A percentile compares a stretch with the other conserved stretches of the same genome.
Conservation (phyloP, 2,113 vertebrate genomes). For the Corapipo altera region DNA sequence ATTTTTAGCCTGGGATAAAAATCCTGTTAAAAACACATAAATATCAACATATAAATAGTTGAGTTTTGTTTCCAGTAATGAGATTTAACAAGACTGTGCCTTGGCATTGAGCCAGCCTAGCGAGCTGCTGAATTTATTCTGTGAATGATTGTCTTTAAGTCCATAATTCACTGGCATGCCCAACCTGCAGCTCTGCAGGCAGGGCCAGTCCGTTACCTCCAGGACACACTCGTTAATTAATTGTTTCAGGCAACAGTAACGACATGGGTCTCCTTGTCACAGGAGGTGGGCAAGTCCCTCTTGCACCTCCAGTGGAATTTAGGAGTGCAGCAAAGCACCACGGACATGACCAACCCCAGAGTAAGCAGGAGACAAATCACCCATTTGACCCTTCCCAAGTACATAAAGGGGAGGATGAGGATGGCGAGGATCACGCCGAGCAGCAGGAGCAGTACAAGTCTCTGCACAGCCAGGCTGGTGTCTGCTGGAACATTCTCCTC, state of each 20-base stretch:
- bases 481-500: neutral
- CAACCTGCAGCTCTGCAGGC: neutral
- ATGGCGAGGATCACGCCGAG: constrained; percentile 61
- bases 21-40: neutral
- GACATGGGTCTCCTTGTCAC: constrained; percentile 28
- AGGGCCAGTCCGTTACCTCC: neutral
- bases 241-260: constrained; percentile 50
- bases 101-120: neutral
- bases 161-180: neutral
- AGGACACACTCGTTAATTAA: accelerated
- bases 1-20: neutral
- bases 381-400: constrained; percentile 67
- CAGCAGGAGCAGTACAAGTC: constrained; percentile 67
- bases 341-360: constrained; percentile 65
- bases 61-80: neutral
- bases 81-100: neutral
- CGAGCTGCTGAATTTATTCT: neutral
- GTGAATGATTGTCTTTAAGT: neutral
- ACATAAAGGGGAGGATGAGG: constrained; percentile 72
- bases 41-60: constrained; percentile 5
- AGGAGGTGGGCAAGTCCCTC: neutral
- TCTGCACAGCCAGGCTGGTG: constrained; percentile 44
- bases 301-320: neutral
- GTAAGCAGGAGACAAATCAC: constrained; percentile 40
- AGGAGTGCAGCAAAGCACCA: constrained; percentile 67